Conservation (phyloP, 2,888 invertebrate species). For the Bembecia ichneumoniformis region DNA sequence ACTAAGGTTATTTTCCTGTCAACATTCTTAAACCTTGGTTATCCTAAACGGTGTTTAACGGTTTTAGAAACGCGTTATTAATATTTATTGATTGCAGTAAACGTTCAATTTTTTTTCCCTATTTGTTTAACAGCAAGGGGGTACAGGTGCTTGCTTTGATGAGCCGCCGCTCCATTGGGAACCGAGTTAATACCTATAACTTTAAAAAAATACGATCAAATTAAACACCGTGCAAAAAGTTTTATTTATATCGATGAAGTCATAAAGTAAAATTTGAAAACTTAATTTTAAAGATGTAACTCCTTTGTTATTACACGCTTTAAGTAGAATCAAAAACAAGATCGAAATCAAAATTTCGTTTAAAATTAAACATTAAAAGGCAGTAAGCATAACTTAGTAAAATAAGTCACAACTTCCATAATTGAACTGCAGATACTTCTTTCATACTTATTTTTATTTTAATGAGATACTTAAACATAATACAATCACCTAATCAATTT, state of each 20-base stretch:
- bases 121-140: slow-evolving; percentile 58
- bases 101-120: slow-evolving; percentile 41
- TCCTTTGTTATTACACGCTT: too few species aligned
- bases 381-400: too few species aligned
- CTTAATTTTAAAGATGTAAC: slow-evolving; percentile 11
- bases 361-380: too few species aligned
- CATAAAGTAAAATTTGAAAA: slow-evolving; percentile 24
- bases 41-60: slow-evolving; percentile 38
- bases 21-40: slow-evolving; percentile 21
- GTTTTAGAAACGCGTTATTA: slow-evolving; percentile 52
- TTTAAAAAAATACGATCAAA: slow-evolving; percentile 16
- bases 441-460: too few species aligned
- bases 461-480: too few species aligned
- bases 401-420: too few species aligned
- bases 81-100: slow-evolving; percentile 59
- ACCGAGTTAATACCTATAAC: slow-evolving; percentile 33
- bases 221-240: slow-evolving; percentile 29
- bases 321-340: too few species aligned
- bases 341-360: too few species aligned
- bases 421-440: too few species aligned
- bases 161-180: slow-evolving; percentile 29
- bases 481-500: too few species aligned
- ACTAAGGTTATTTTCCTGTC: too few species aligned
- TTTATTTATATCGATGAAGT: slow-evolving; percentile 26
- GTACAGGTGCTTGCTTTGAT: slow-evolving; percentile 60